Percentiles rank a stretch among this genome's conserved stretches.
These are phyloP conservation scores for Atethmia centrago DNA, from an alignment of 2,888 invertebrate species.

Conservation along the genomic window DNA sequence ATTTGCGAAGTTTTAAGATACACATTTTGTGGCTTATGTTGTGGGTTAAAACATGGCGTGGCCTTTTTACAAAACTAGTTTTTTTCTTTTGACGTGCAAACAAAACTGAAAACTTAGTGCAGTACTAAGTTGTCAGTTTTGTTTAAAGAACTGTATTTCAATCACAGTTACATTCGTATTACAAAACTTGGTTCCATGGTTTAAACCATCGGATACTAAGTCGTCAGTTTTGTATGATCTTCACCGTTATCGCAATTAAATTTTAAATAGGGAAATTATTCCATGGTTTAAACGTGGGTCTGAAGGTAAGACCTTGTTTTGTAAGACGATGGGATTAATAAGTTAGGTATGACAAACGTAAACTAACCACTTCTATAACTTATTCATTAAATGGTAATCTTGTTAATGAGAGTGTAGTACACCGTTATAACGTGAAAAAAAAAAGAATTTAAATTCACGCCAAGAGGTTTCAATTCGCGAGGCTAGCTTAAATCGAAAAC, in stretches of 20 bases:
- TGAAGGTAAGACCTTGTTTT: neutral
- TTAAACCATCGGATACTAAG: neutral
- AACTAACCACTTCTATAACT: neutral
- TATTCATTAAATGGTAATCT: neutral
- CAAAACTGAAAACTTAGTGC: too few relatives aligned
- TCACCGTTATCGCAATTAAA: neutral
- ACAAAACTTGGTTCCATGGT: too few relatives aligned
- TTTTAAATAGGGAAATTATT: too few relatives aligned
- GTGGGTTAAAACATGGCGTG: neutral
- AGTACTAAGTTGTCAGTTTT: too few relatives aligned
- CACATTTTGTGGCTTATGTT: neutral
- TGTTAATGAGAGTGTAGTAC: neutral
- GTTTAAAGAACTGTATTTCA: too few relatives aligned
- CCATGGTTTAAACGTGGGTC: neutral
- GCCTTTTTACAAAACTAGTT: neutral
- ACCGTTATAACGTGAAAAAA: neutral
- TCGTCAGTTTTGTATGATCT: neutral
- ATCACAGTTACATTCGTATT: too few relatives aligned
- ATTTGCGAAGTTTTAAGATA: neutral
- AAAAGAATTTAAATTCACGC: neutral
- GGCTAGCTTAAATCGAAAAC: constrained; percentile 39
- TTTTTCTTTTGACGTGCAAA: neutral
- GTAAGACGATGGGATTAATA: neutral
- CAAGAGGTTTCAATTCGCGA: constrained; percentile 22
- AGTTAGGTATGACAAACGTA: neutral